Evolutionary conservation across 92 coral and sea anemone species (phyloP), one percentile per base, ranked within the genome.

Genomic region (Epizoanthus rinbou): DNA sequence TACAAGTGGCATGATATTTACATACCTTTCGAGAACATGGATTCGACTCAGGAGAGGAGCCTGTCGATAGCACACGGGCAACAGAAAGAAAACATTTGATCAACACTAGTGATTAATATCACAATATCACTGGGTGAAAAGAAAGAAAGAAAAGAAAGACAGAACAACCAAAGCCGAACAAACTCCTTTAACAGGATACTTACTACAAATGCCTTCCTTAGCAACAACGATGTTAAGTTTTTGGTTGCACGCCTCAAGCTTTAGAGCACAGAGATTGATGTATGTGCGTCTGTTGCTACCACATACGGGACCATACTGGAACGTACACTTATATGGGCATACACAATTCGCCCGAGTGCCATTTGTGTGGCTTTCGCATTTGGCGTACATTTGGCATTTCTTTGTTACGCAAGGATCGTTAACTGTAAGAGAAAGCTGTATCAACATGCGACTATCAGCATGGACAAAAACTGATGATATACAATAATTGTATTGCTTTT

Each of bases 171-270:
- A 11, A 41, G n/a, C n/a, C n/a, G 47, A 31, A 33, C 60, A 43
- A 63, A 76, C 25, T 47, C 63, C 25, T n/a, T 23, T 21, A 25
- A 54, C 28, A 43, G 21, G 54, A 19, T 22, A 80, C 98, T 85
- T 87, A 96, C 99, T 94, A 83, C 99, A 97, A 13, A 78, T 90
- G 69, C 99, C 99, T 22, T 90, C 78, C 66, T 81, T 86, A 41
- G 89, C 86, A 24, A 89, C 92, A 8, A 82, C 80, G 25, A 91
- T 86, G 15, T 66, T 79, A 66, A 69, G 65, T 33, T 88, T 89
- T 79, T 86, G 75, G 37, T 86, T 89, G 74, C 99, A 97, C 18
- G 98, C 87, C 57, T 87, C 87, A 65, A 90, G 59, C 67, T 90
- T 89, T 24, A 97, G 88, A 57, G 94, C 98, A 62, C 99, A 97